Evolutionary conservation across 2,113 vertebrate genomes (phyloP).

Genomic region (Capricornis sumatraensis): DNA sequence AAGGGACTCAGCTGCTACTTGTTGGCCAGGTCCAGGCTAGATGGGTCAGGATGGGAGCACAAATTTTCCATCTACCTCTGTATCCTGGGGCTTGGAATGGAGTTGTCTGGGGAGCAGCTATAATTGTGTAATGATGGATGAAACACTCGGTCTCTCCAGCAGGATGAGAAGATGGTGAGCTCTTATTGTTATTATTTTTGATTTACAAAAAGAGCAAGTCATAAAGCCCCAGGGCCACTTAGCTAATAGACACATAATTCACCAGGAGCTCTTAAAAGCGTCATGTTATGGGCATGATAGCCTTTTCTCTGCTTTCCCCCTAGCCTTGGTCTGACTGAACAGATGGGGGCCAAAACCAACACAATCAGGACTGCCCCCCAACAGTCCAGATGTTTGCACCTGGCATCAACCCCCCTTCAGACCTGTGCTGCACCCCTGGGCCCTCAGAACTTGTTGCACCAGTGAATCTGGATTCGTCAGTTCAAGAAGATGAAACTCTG

Average conservation of each 20-base stretch:
- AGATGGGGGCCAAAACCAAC: background rate
- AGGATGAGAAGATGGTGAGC: conserved; percentile 43
- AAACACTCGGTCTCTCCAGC: conserved; percentile 8
- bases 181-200: conserved; percentile 61
- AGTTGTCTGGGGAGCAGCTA: background rate
- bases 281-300: background rate
- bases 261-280: background rate
- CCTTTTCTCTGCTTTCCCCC: background rate
- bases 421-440: too few species aligned
- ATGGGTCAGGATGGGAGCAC: background rate
- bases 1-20: background rate
- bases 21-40: background rate
- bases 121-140: conserved; percentile 55
- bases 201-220: conserved; percentile 59
- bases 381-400: background rate
- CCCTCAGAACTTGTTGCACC: background rate
- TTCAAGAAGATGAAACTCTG: background rate
- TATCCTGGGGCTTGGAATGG: background rate
- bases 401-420: background rate
- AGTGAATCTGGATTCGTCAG: background rate
- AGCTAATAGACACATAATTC: conserved; percentile 64
- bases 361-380: background rate
- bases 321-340: background rate
- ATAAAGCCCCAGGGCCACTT: conserved; percentile 45
- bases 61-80: background rate